A percentile compares a stretch with the other conserved stretches of the same genome.
Evolutionary conservation across 2,113 vertebrate genomes (phyloP).

Genomic region (Phrynosoma blainvillii): DNA sequence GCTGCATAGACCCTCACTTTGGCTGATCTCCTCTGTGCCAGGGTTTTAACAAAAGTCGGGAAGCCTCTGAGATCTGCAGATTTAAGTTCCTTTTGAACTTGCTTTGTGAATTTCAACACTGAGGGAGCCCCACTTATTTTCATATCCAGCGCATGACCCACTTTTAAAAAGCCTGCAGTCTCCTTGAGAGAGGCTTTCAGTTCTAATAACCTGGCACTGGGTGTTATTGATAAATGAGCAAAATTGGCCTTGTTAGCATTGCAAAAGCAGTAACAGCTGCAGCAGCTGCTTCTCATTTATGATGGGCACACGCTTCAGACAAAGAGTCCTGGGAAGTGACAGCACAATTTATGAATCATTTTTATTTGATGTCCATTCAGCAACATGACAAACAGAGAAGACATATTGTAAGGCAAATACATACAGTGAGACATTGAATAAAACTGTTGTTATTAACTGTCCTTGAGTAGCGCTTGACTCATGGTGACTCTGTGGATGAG

Average conservation of each 20-base stretch:
- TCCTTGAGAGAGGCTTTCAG: slow-evolving; percentile 9
- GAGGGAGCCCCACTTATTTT: neutral
- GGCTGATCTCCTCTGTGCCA: rapidly evolving
- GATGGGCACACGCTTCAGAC: neutral
- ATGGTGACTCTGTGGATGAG: no score
- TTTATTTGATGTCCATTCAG: slow-evolving; percentile 51
- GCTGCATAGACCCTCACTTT: neutral
- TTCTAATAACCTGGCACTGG: neutral
- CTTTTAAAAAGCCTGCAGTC: slow-evolving; percentile 25
- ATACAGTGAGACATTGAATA: neutral
- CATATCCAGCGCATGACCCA: slow-evolving; percentile 16
- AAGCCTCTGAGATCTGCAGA: neutral
- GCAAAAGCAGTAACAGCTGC: neutral
- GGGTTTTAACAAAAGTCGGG: rapidly evolving
- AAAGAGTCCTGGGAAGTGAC: slow-evolving; percentile 16
- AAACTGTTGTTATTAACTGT: neutral
- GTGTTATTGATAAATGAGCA: neutral
- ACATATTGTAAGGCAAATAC: neutral
- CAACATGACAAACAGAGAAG: slow-evolving; percentile 23
- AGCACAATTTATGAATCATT: slow-evolving; percentile 14
- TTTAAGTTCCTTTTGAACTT: neutral
- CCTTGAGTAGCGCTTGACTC: no score
- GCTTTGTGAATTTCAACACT: neutral
- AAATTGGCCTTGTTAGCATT: rapidly evolving
- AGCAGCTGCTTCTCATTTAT: neutral